These are phyloP conservation scores for Bimastos eiseni DNA, from an alignment of 2,888 invertebrate genomes.

Conservation along the genomic window DNA sequence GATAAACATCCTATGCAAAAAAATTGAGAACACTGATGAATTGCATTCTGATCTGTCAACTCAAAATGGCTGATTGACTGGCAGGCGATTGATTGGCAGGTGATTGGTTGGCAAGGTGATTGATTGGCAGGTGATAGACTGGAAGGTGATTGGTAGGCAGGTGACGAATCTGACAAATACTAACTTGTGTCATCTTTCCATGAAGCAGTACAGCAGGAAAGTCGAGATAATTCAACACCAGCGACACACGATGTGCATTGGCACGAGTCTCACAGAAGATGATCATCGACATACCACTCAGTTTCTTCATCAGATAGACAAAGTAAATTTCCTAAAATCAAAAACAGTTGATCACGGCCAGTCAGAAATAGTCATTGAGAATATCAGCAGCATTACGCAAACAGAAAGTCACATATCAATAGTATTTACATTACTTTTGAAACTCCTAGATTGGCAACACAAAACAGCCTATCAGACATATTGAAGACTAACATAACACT, in stretches of 20 bases:
- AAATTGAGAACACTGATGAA: no score
- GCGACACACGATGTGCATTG: conserved; percentile 83
- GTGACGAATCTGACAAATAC: not conserved
- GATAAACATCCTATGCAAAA: no score
- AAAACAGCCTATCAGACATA: not conserved
- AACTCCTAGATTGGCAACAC: not conserved
- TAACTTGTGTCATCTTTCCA: conserved; percentile 92
- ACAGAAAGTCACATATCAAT: not conserved
- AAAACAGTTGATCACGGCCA: not conserved
- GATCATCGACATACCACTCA: conserved; percentile 93
- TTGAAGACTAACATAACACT: not conserved
- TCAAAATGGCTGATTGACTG: not conserved
- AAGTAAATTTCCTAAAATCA: conserved; percentile 78
- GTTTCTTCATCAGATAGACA: conserved; percentile 89
- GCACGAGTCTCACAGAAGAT: conserved; percentile 95
- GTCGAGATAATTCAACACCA: conserved; percentile 86
- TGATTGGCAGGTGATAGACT: not conserved
- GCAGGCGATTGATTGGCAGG: not conserved
- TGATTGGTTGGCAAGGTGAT: no score
- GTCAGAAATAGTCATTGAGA: no score
- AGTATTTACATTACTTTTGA: not conserved
- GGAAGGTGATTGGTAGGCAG: not conserved
- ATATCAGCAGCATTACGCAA: not conserved
- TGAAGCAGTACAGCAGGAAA: conserved; percentile 94
- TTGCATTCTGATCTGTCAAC: no score